A percentile compares a stretch with the other conserved stretches of the same genome.
Conservation (phyloP, 2,113 vertebrate genomes). For the Holacanthus passer region DNA sequence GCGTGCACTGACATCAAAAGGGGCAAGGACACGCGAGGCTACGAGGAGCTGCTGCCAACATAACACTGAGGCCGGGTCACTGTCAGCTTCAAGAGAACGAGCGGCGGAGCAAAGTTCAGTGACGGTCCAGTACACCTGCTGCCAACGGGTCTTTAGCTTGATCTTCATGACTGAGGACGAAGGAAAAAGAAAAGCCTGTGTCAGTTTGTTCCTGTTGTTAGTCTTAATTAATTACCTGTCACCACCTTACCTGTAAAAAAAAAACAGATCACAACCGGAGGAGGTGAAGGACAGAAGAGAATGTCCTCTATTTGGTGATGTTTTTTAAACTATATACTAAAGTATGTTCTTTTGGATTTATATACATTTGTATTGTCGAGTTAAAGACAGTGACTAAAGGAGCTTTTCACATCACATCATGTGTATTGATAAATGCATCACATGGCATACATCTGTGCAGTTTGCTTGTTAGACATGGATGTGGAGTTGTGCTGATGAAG, state of each 20-base stretch:
- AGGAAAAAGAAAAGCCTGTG: neutral
- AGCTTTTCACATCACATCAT: no score
- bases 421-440: neutral
- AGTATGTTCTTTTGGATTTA: no score
- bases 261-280: neutral
- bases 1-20: slow-evolving; percentile 16
- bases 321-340: no score
- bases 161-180: neutral
- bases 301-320: neutral
- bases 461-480: no score
- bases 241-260: no score
- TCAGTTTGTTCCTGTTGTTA: neutral
- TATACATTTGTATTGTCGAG: no score
- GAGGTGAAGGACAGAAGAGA: neutral
- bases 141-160: neutral
- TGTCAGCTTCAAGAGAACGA: neutral
- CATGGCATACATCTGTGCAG: neutral
- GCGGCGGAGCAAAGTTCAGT: neutral
- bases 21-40: neutral
- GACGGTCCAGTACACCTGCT: neutral
- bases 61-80: neutral
- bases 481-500: no score
- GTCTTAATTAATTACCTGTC: neutral
- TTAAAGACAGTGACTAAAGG: no score
- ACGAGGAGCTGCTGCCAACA: neutral